Percentiles rank a stretch among this genome's conserved stretches.
These are phyloP conservation scores for Taurulus bubalis DNA, from an alignment of 2,113 vertebrate species.

Conservation along the genomic window DNA sequence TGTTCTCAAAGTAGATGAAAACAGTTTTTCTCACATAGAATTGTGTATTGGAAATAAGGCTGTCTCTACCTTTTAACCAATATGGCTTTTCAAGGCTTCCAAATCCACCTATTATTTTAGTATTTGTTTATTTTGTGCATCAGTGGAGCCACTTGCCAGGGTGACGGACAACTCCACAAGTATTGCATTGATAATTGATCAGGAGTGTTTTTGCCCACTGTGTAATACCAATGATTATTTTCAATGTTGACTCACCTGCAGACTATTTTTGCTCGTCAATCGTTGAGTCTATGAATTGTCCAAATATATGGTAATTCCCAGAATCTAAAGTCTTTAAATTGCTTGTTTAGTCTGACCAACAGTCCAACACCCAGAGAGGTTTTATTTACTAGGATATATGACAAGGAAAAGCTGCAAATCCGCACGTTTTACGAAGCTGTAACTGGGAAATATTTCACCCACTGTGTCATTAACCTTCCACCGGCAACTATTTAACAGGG, in stretches of 20 bases:
- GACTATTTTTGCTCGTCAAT: not conserved
- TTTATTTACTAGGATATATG: too few species aligned
- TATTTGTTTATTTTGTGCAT: not conserved
- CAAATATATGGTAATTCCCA: not conserved
- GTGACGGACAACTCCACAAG: not conserved
- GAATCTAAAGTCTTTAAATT: not conserved
- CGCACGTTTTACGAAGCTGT: too few species aligned
- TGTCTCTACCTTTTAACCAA: not conserved
- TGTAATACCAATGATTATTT: not conserved
- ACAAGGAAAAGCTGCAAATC: too few species aligned
- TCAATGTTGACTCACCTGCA: not conserved
- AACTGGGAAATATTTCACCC: too few species aligned
- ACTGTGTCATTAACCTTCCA: too few species aligned
- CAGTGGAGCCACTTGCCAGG: not conserved
- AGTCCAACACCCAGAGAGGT: too few species aligned
- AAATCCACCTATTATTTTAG: not conserved
- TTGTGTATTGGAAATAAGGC: not conserved
- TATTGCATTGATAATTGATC: not conserved
- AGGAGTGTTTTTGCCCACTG: not conserved
- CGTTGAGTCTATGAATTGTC: not conserved
- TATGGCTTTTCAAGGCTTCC: not conserved
- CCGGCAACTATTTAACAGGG: too few species aligned
- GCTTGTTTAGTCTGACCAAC: too few species aligned
- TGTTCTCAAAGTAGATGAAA: not conserved
- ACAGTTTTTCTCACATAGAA: not conserved